Conservation (phyloP, 2,888 invertebrate genomes). For the Allygus modestus region DNA sequence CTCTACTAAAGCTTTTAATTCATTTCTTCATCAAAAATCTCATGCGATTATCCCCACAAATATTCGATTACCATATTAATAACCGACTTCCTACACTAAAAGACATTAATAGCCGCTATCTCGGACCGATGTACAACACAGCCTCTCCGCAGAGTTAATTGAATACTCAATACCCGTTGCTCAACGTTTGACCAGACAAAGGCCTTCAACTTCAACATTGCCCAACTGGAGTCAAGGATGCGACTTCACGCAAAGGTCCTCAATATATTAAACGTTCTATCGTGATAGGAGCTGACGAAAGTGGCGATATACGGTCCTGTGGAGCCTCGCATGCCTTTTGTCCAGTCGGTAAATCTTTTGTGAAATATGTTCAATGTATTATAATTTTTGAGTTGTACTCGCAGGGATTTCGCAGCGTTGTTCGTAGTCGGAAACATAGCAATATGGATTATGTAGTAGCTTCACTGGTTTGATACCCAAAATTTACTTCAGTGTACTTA, state of each 20-base stretch:
- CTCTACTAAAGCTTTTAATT: too few species aligned
- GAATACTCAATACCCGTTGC: background rate
- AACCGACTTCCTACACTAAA: background rate
- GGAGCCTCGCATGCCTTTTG: background rate
- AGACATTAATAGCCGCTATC: background rate
- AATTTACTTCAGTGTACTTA: too few species aligned
- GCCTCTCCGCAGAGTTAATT: background rate
- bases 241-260: constrained; percentile 37
- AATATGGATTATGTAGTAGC: too few species aligned
- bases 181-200: constrained; percentile 15
- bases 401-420: too few species aligned
- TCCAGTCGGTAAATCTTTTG: background rate
- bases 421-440: too few species aligned
- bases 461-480: too few species aligned
- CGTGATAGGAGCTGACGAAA: constrained; percentile 15
- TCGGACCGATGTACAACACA: background rate
- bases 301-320: background rate
- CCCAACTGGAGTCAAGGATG: constrained; percentile 31
- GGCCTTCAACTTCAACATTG: constrained; percentile 38
- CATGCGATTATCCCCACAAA: background rate
- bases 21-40: background rate
- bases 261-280: constrained; percentile 43
- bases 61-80: background rate
- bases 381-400: too few species aligned
- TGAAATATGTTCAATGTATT: too few species aligned